phyloP scores from a whole-genome alignment of 2,797 vertebrate species.

The Urosaurus nigricauda region DNA sequence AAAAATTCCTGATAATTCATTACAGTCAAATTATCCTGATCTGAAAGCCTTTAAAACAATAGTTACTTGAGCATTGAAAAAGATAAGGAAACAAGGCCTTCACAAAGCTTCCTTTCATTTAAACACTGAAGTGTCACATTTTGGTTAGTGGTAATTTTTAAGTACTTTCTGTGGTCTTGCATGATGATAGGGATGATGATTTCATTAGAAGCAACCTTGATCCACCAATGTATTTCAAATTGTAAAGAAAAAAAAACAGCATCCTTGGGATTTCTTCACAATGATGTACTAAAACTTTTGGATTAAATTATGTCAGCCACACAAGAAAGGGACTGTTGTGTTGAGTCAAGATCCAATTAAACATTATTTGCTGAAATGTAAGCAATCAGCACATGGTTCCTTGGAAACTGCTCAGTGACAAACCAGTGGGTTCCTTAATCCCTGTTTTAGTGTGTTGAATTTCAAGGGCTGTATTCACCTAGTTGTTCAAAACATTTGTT shows the following conservation, averaged over 20 bases:
- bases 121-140: background rate
- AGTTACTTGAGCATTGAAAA: background rate
- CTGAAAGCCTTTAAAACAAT: background rate
- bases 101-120: background rate
- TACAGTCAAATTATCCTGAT: background rate
- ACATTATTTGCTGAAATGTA: background rate
- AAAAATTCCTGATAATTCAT: background rate
- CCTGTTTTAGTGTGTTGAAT: background rate
- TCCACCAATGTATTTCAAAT: background rate
- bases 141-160: background rate
- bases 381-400: background rate
- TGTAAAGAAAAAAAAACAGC: background rate
- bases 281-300: background rate
- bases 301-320: background rate
- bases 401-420: background rate
- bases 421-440: background rate
- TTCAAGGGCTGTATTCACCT: background rate
- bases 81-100: background rate
- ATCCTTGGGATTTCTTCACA: background rate
- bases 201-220: background rate
- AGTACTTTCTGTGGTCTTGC: background rate
- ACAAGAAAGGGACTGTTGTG: background rate
- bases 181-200: background rate
- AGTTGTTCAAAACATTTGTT: background rate
- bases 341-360: background rate